Evolutionary conservation across 2,797 vertebrate genomes (phyloP), one percentile per base, ranked within the genome.

Genomic region (Fistularia commersonii): DNA sequence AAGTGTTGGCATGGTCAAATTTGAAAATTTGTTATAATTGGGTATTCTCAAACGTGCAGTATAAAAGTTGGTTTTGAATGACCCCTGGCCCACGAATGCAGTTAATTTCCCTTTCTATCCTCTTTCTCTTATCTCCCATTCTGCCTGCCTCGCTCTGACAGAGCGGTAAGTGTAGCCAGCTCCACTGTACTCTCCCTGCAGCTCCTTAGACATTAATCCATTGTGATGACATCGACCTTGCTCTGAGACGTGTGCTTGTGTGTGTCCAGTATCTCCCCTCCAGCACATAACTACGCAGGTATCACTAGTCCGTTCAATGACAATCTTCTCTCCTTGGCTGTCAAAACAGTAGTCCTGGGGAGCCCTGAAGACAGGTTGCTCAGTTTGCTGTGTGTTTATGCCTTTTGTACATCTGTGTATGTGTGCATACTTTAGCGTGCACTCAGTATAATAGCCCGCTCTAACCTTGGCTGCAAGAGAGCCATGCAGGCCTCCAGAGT

Each of bases 191-290:
- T 87, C 77, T 83, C 88, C 88, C 89, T 75, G 82, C 83, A 88
- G 88, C 89, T 88, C 82, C 83, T 86, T 80, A 83, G 87, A 90
- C 86, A 89, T 87, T 89, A 88, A 89, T 91, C 88, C 84, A 88
- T 90, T 88, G 87, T 90, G 87, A 90, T 89, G 87, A 89, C 90
- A 89, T 87, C 85, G 88, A 90, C 89, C 89, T 90, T 89, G 89
- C 88, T 89, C 80, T 88, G 76, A 90, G 88, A 89, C 60, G 51
- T 68, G 51, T 61, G 56, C 43, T 61, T 54, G 56, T 54, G 76
- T 68, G 69, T 64, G 77, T 83, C 84, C 77, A 74, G 66, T 56
- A 66, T 78, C 53, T 64, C 47, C 81, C 83, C 79, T 75, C 72
- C 53, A 81, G 86, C 85, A 74, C 69, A 67, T 72, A 80, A 81